Evolutionary conservation across 2,888 invertebrate species (phyloP).

Genomic region (Priocnemis perturbator): DNA sequence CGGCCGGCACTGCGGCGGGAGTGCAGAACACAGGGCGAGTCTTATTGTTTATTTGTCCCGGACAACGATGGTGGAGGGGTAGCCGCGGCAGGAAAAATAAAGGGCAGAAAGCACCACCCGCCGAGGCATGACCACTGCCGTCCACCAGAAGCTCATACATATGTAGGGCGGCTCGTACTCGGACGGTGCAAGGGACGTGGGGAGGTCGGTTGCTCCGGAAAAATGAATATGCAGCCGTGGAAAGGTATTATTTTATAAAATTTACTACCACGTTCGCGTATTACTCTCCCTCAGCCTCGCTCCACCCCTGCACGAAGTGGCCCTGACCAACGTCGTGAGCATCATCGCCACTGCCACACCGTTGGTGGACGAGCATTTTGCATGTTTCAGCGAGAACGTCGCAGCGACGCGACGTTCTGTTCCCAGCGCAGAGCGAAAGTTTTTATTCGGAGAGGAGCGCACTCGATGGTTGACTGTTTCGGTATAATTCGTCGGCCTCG

Average conservation of each 20-base stretch:
- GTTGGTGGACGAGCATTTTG: constrained; percentile 3
- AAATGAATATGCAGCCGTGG: constrained; percentile 69
- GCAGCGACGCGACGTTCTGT: no score
- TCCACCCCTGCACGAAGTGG: constrained; percentile 1
- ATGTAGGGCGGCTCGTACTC: constrained; percentile 57
- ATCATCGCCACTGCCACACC: neutral
- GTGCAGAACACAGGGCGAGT: no score
- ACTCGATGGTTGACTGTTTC: no score
- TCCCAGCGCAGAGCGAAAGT: no score
- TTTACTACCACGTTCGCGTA: constrained; percentile 55
- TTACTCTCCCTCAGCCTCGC: constrained; percentile 32
- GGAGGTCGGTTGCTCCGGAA: constrained; percentile 60
- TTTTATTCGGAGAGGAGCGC: no score
- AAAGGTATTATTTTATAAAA: constrained; percentile 64
- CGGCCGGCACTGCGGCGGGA: constrained; percentile 20
- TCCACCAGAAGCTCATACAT: constrained; percentile 70
- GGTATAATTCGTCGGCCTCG: no score
- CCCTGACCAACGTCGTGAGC: no score
- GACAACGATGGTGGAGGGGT: constrained; percentile 18
- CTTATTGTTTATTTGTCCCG: constrained; percentile 46
- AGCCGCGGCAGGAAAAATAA: constrained; percentile 43
- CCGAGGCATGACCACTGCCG: constrained; percentile 60
- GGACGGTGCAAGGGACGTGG: constrained; percentile 36
- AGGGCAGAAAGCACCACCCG: constrained; percentile 57
- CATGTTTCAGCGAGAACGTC: constrained; percentile 6